These are phyloP conservation scores for Helogale parvula DNA, from an alignment of 2,113 vertebrate genomes.

Conservation along the genomic window DNA sequence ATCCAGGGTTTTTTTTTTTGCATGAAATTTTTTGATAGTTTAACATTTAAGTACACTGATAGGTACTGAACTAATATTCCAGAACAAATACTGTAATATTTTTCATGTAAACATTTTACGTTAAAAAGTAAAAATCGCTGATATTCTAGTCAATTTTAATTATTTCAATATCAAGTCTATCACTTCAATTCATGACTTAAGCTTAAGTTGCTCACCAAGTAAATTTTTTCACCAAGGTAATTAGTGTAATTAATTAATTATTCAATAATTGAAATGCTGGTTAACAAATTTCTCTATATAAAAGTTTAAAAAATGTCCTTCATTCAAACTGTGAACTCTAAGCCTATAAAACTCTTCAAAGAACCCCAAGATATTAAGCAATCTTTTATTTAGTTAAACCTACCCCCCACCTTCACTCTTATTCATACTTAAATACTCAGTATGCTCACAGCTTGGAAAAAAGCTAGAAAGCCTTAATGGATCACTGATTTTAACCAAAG, in stretches of 20 bases:
- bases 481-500: conserved; percentile 89
- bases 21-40: not conserved
- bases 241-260: conserved; percentile 90
- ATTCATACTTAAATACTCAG: conserved; percentile 90
- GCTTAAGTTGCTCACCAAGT: conserved; percentile 74
- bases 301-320: conserved; percentile 85
- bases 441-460: conserved; percentile 88
- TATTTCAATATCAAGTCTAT: conserved; percentile 5
- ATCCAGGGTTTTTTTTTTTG: not conserved
- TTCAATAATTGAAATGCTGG: conserved; percentile 86
- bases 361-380: conserved; percentile 89
- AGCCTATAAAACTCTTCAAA: conserved; percentile 93
- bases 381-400: conserved; percentile 91
- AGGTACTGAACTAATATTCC: not conserved
- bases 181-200: conserved; percentile 76
- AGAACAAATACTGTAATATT: not conserved
- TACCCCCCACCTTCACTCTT: conserved; percentile 89
- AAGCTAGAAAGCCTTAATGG: conserved; percentile 88
- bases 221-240: conserved; percentile 83
- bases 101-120: conserved; percentile 53
- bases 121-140: conserved; percentile 49
- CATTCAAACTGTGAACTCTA: conserved; percentile 88
- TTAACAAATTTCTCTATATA: conserved; percentile 88
- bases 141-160: conserved; percentile 61
- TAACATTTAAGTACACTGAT: not conserved